A percentile compares a stretch with the other conserved stretches of the same genome.
Conservation (phyloP, 2,113 vertebrate genomes). For the Trematocara macrostoma region DNA sequence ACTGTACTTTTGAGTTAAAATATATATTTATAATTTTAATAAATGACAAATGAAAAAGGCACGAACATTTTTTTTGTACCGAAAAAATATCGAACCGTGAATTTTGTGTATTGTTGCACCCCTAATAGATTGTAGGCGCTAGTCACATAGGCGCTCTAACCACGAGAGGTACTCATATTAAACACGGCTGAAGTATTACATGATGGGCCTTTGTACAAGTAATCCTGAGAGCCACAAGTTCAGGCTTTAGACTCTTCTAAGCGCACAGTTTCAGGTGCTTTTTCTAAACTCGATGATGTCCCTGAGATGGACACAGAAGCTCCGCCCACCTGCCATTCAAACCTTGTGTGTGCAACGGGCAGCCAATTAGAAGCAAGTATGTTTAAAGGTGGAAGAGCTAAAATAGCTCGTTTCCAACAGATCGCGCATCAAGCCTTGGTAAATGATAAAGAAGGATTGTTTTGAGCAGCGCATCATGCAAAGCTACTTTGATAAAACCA, state of each 20-base stretch:
- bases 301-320: background rate
- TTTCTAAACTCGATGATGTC: background rate
- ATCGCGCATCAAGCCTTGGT: background rate
- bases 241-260: background rate
- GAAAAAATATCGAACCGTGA: no score
- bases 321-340: background rate
- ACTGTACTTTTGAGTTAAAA: no score
- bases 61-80: no score
- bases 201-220: background rate
- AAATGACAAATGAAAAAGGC: no score
- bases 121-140: background rate
- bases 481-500: fast-evolving
- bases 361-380: background rate
- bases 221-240: background rate
- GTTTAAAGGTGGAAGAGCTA: background rate
- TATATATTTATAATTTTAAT: no score
- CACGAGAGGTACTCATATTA: background rate
- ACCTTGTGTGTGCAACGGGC: background rate
- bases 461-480: fast-evolving
- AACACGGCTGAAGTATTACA: background rate
- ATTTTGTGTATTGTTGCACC: no score
- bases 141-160: fast-evolving
- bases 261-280: background rate
- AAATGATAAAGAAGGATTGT: background rate
- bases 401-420: background rate